Evolutionary conservation across 1,140 invertebrate genomes (phyloP).

Genomic region (Heliconius hewitsoni): DNA sequence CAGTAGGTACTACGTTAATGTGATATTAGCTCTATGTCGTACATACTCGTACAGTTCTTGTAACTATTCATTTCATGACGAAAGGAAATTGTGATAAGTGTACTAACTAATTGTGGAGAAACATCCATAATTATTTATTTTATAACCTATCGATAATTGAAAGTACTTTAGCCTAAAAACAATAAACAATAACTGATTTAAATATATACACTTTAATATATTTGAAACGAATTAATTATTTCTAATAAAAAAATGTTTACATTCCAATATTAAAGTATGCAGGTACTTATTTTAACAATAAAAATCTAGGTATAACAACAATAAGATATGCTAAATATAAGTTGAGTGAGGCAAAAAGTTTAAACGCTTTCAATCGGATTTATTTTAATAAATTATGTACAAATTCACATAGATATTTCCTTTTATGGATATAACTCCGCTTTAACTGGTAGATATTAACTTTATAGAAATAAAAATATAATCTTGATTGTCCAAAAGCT

Average conservation of each 20-base stretch:
- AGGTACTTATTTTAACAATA: too few species aligned
- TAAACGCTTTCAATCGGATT: too few species aligned
- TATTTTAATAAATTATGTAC: too few species aligned
- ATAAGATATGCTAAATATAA: too few species aligned
- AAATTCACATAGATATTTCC: too few species aligned
- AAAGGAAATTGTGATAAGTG: background rate
- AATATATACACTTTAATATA: background rate
- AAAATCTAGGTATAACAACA: too few species aligned
- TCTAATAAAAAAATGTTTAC: background rate
- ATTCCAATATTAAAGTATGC: too few species aligned
- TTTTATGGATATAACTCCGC: too few species aligned
- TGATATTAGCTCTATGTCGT: background rate
- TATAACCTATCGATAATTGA: background rate
- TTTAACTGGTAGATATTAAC: too few species aligned
- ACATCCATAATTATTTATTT: background rate
- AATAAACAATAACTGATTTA: background rate
- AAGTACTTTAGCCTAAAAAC: background rate
- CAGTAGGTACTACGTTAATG: background rate
- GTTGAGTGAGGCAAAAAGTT: too few species aligned
- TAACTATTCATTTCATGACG: background rate
- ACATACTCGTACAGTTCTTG: background rate
- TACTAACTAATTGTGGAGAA: background rate
- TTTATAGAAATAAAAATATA: too few species aligned
- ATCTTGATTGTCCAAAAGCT: too few species aligned
- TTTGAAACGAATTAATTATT: background rate